Evolutionary conservation across 2,888 invertebrate species (phyloP), one percentile per base, ranked within the genome.

Genomic region (Anarsia innoxiella): DNA sequence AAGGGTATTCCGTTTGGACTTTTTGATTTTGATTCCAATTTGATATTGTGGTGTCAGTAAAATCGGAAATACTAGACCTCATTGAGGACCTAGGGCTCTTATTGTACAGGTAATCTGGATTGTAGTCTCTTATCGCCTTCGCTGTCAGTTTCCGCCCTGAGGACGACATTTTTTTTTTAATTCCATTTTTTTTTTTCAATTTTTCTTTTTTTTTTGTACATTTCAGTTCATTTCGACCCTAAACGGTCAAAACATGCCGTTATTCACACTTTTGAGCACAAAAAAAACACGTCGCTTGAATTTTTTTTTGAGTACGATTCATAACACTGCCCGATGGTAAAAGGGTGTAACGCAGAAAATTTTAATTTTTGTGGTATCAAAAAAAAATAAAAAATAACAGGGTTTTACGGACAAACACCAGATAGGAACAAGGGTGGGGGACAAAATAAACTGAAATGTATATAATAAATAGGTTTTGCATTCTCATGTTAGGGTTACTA

Each of bases 391-490:
- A 48, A 52, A 51, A 46, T 46, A 48, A 52, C 50, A 54, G 19
- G 19, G 19, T 19, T 19, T n/a, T 19, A 19, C 19, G 42, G 54
- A 70, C 76, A 75, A 54, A 68, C 72, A 79, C 72, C 77, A 64
- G 68, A 54, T 31, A 56, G 65, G 64, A 60, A 41, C 42, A 51
- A 48, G 61, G 61, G 52, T 50, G 56, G 59, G n/a, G 60, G 61
- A 63, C 59, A 75, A 82, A 82, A 82, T 82, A 83, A 83, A 84
- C 83, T 84, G 84, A 84, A 84, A 84, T 84, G 84, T 83, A 80
- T 80, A 79, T 72, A 56, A 72, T 72, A 75, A 56, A 75, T 60
- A 71, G 70, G 72, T 74, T 73, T 70, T 54, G 68, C 76, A 82
- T 78, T 78, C 76, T 55, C 43, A 49, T 74, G 69, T 78, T 77